A percentile compares a stretch with the other conserved stretches of the same genome.
phyloP scores from a whole-genome alignment of 1,140 invertebrate species.

The Cyrtorhinus lividipennis region DNA sequence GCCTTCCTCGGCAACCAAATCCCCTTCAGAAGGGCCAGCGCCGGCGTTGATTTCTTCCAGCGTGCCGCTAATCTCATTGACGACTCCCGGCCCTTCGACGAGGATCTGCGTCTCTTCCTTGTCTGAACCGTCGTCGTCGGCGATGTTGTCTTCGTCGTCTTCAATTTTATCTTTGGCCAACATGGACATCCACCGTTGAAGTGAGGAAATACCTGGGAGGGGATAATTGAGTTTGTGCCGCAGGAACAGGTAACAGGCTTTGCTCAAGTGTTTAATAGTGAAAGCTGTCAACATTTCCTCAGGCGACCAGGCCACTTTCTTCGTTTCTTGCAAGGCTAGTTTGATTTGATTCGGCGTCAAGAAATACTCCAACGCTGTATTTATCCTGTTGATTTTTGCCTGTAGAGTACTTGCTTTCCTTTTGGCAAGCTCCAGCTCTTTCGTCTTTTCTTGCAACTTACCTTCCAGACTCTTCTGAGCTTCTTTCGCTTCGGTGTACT shows the following conservation, averaged over 20 bases:
- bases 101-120: neutral
- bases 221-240: constrained; percentile 12
- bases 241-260: constrained; percentile 3
- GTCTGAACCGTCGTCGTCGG: neutral
- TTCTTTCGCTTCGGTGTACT: constrained; percentile 6
- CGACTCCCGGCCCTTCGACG: neutral
- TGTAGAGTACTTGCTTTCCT: neutral
- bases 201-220: constrained; percentile 7
- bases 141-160: constrained; percentile 1
- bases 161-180: constrained; percentile 3
- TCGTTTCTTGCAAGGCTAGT: neutral
- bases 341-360: constrained; percentile 13
- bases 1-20: neutral
- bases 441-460: neutral
- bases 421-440: neutral
- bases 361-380: neutral
- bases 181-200: constrained; percentile 6
- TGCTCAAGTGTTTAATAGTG: constrained; percentile 9
- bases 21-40: neutral
- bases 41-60: neutral
- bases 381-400: neutral
- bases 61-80: neutral
- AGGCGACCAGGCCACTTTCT: constrained; percentile 7
- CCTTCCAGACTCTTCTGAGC: neutral
- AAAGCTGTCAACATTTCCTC: constrained; percentile 12